These are phyloP conservation scores for Salmo trutta DNA, from an alignment of 2,797 vertebrate species.

Conservation along the genomic window DNA sequence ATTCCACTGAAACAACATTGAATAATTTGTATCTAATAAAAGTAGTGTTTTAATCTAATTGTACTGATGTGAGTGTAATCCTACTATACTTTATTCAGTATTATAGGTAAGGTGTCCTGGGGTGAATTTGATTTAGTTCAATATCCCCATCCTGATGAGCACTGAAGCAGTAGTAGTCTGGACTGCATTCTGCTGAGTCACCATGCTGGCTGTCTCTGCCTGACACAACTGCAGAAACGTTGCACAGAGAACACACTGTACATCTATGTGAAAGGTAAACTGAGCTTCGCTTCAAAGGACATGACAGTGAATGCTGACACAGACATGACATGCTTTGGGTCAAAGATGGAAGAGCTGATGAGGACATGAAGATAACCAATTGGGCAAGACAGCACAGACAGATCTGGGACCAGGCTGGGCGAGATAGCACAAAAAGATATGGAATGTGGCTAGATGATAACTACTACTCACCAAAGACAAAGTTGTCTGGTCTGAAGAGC, in stretches of 20 bases:
- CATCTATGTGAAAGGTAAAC: slow-evolving; percentile 17
- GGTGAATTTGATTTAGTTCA: slow-evolving; percentile 1
- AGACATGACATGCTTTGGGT: neutral
- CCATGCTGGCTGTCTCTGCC: slow-evolving; percentile 35
- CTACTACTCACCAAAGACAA: slow-evolving; percentile 78
- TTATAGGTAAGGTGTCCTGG: slow-evolving; percentile 5
- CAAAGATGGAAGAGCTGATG: neutral
- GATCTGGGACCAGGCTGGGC: slow-evolving; percentile 8
- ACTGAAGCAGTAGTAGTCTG: slow-evolving; percentile 40
- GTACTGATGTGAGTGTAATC: neutral
- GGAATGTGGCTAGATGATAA: neutral
- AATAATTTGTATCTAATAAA: neutral
- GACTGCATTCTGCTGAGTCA: slow-evolving; percentile 52
- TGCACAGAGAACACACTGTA: neutral
- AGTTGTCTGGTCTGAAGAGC: slow-evolving; percentile 96
- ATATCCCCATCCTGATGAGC: slow-evolving; percentile 23
- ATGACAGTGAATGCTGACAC: slow-evolving; percentile 38
- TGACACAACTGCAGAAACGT: slow-evolving; percentile 45
- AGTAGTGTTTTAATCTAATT: too few relatives aligned
- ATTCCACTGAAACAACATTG: neutral
- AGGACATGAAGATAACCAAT: neutral
- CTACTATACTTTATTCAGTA: neutral
- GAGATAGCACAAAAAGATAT: neutral
- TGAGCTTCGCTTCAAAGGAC: slow-evolving; percentile 21
- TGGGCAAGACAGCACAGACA: neutral